Conservation (phyloP, 2,113 vertebrate genomes). For the Misgurnus anguillicaudatus region DNA sequence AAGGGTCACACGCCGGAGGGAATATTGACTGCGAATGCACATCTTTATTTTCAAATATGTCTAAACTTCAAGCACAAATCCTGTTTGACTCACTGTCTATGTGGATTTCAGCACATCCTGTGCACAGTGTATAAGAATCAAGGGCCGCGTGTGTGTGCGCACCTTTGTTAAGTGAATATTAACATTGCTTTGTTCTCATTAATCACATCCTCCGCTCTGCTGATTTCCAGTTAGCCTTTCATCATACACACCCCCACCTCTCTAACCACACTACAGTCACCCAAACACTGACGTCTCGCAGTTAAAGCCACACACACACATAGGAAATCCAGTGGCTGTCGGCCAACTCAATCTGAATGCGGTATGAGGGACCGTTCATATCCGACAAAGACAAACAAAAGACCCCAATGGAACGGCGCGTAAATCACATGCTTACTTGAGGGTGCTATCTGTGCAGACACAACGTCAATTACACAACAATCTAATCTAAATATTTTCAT, state of each 20-base stretch:
- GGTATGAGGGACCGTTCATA: slow-evolving; percentile 56
- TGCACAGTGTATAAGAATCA: slow-evolving; percentile 21
- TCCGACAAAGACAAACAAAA: slow-evolving; percentile 51
- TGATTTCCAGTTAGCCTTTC: slow-evolving; percentile 54
- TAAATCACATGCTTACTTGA: slow-evolving; percentile 37
- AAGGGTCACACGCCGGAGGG: slow-evolving; percentile 34
- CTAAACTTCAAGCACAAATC: slow-evolving; percentile 3
- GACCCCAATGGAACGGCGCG: slow-evolving; percentile 33
- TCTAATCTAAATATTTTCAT: not conserved
- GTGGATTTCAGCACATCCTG: slow-evolving; percentile 24
- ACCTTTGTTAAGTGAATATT: slow-evolving; percentile 59
- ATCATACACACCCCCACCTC: slow-evolving; percentile 40
- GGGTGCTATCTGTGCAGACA: slow-evolving; percentile 2
- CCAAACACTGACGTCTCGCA: slow-evolving; percentile 29
- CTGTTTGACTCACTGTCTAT: slow-evolving; percentile 33
- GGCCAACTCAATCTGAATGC: slow-evolving; percentile 67
- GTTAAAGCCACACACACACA: slow-evolving; percentile 41
- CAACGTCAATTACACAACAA: not conserved
- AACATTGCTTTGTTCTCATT: slow-evolving; percentile 62
- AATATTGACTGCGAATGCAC: slow-evolving; percentile 10
- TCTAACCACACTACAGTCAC: slow-evolving; percentile 38
- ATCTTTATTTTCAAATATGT: not conserved
- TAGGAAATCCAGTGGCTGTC: slow-evolving; percentile 56
- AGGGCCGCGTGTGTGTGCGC: not conserved
- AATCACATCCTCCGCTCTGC: slow-evolving; percentile 62